Conservation (phyloP, 1,140 invertebrate genomes). For the Zaprionus tsacasi region DNA sequence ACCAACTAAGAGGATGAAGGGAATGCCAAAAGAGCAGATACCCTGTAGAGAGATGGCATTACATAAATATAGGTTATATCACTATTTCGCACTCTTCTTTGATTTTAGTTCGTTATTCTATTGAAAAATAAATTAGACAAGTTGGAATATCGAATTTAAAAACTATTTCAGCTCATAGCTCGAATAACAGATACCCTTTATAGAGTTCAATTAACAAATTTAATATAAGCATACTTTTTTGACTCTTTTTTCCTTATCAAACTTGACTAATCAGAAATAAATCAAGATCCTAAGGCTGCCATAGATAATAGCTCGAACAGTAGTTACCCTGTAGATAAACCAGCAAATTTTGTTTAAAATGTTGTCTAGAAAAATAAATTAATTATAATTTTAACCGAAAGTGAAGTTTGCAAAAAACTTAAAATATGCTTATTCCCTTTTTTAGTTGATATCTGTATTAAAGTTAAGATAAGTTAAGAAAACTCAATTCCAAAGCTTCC, state of each 20-base stretch:
- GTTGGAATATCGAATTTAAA: not conserved
- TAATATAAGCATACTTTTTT: too few relatives aligned
- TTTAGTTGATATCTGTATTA: not conserved
- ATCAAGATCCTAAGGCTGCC: not conserved
- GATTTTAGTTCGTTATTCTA: too few relatives aligned
- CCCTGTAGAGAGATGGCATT: not conserved
- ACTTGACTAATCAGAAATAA: too few relatives aligned
- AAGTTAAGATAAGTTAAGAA: not conserved
- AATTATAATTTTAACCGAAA: not conserved
- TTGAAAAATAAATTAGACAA: not conserved
- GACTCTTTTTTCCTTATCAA: too few relatives aligned
- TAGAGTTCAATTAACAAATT: not conserved
- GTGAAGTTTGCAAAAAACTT: not conserved
- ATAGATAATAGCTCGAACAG: not conserved
- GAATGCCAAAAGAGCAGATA: not conserved
- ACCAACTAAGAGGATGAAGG: not conserved
- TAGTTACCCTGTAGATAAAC: not conserved
- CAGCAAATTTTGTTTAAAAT: too few relatives aligned
- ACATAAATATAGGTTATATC: too few relatives aligned
- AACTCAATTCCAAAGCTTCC: not conserved
- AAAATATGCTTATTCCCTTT: not conserved
- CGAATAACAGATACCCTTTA: not conserved
- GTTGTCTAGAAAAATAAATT: too few relatives aligned
- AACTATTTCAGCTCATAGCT: accelerated
- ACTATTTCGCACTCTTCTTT: too few relatives aligned